phyloP scores from a whole-genome alignment of 2,113 vertebrate genomes.

The Epinephelus fuscoguttatus region DNA sequence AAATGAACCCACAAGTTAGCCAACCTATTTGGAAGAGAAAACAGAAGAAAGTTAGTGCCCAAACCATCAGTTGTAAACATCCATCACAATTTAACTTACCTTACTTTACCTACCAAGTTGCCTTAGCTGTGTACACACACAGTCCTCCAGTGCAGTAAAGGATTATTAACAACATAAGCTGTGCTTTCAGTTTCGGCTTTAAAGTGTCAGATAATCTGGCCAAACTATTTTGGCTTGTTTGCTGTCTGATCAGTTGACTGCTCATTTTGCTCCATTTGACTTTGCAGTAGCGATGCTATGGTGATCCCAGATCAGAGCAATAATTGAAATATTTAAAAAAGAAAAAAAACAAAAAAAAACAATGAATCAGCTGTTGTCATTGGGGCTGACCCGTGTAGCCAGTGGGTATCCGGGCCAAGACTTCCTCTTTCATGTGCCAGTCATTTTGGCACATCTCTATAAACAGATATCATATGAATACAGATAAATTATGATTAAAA shows the following conservation, averaged over 20 bases:
- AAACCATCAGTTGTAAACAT: neutral
- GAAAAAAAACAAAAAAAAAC: neutral
- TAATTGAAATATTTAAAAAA: neutral
- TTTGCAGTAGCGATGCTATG: neutral
- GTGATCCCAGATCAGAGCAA: neutral
- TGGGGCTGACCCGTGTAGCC: too few relatives aligned
- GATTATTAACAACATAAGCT: neutral
- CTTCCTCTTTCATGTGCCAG: too few relatives aligned
- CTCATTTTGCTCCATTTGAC: neutral
- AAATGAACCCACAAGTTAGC: neutral
- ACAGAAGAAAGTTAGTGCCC: neutral
- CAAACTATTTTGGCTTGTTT: neutral
- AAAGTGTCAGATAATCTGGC: neutral
- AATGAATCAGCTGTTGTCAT: too few relatives aligned
- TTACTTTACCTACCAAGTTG: too few relatives aligned
- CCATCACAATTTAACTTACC: neutral
- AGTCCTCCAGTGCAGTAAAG: neutral
- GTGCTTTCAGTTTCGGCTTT: neutral
- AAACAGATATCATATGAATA: too few relatives aligned
- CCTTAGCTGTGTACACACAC: neutral
- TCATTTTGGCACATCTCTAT: too few relatives aligned
- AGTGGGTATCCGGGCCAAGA: too few relatives aligned
- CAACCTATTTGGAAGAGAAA: slow-evolving; percentile 11
- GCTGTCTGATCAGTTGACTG: neutral
- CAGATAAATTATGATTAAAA: too few relatives aligned